Percentiles rank a stretch among this genome's conserved stretches.
Conservation (phyloP, 2,797 vertebrate genomes). For the Acanthurus lineatus region DNA sequence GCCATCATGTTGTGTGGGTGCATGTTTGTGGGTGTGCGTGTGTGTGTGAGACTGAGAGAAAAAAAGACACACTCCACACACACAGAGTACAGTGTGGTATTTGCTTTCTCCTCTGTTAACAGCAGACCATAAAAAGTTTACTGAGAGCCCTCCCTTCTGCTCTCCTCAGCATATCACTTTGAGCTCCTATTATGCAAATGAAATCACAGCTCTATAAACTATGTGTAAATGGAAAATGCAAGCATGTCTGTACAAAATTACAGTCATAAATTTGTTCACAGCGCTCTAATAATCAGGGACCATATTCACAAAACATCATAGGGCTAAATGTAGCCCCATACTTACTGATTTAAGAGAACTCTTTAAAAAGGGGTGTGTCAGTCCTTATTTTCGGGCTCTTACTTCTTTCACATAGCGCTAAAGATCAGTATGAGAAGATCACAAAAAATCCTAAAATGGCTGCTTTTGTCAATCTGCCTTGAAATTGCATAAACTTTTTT, state of each 20-base stretch:
- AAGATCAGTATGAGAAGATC: no score
- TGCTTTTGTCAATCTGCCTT: no score
- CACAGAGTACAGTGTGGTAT: slow-evolving; percentile 43
- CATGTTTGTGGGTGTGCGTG: no score
- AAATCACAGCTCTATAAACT: slow-evolving; percentile 78
- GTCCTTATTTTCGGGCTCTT: no score
- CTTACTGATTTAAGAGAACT: no score
- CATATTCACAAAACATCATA: no score
- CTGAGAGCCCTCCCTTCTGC: slow-evolving; percentile 71
- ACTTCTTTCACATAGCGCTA: no score
- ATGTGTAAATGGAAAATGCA: slow-evolving; percentile 82
- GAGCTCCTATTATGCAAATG: slow-evolving; percentile 84
- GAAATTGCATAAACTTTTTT: no score
- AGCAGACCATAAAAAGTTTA: slow-evolving; percentile 74
- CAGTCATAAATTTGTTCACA: slow-evolving; percentile 80
- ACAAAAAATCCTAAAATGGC: no score
- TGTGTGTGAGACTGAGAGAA: slow-evolving; percentile 5
- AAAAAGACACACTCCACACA: neutral
- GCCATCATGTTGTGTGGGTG: slow-evolving; percentile 13
- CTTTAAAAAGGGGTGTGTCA: no score
- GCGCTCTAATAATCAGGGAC: slow-evolving; percentile 77
- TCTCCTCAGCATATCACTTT: slow-evolving; percentile 82
- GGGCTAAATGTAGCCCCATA: no score
- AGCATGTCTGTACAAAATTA: slow-evolving; percentile 79
- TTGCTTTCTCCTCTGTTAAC: slow-evolving; percentile 72